Percentiles rank a stretch among this genome's conserved stretches.
Evolutionary conservation across 2,888 invertebrate genomes (phyloP).

Genomic region (Aphodius sticticus): DNA sequence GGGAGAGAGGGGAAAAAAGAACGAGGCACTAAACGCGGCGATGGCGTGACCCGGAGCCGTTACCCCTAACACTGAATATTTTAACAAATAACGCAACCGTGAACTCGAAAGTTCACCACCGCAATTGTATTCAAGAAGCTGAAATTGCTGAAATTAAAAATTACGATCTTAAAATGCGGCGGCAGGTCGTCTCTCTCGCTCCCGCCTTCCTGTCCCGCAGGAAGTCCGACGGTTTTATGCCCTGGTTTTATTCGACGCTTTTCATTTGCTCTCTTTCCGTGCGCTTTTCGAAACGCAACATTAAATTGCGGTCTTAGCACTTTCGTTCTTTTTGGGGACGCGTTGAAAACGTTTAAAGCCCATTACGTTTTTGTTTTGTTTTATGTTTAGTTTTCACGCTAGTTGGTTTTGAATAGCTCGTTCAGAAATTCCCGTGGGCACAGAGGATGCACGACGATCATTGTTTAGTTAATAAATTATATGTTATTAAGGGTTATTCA

Average conservation of each 20-base stretch:
- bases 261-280: slow-evolving; percentile 4
- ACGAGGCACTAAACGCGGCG: background rate
- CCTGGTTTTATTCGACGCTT: background rate
- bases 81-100: slow-evolving; percentile 4
- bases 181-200: background rate
- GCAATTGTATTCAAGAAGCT: background rate
- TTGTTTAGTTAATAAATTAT: too few relatives aligned
- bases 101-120: background rate
- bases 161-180: background rate
- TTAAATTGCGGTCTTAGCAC: background rate
- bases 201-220: background rate
- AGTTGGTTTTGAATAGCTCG: background rate
- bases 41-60: background rate
- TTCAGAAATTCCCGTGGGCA: background rate
- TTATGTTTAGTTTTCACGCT: background rate
- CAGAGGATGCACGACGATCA: too few relatives aligned
- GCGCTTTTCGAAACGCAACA: background rate
- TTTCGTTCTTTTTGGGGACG: background rate
- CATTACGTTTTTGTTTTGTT: background rate
- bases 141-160: slow-evolving; percentile 4
- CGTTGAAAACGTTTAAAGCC: background rate
- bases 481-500: too few relatives aligned
- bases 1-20: background rate
- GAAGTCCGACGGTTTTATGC: background rate
- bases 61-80: background rate